phyloP scores from a whole-genome alignment of 2,113 vertebrate genomes.

The Pterocles orientalis region DNA sequence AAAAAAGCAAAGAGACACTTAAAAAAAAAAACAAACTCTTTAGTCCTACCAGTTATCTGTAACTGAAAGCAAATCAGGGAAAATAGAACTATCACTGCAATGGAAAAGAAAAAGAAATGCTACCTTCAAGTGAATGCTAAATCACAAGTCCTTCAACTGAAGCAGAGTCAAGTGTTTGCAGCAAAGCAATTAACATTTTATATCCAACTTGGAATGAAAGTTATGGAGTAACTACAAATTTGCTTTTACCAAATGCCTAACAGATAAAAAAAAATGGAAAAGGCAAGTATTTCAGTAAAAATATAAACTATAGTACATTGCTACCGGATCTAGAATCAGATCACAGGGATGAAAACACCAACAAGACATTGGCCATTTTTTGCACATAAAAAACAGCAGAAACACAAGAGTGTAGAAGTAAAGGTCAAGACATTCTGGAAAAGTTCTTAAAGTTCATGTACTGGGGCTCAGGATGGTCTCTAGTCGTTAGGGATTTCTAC shows the following conservation, averaged over 20 bases:
- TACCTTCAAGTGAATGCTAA: background rate
- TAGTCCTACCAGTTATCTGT: background rate
- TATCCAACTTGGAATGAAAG: background rate
- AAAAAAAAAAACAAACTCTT: background rate
- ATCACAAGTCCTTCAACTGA: background rate
- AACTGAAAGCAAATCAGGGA: background rate
- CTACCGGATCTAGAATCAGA: background rate
- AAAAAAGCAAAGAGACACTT: background rate
- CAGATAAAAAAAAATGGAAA: background rate
- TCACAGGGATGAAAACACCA: background rate
- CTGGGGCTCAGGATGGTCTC: background rate
- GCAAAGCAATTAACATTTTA: background rate
- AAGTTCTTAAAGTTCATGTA: background rate
- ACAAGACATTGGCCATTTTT: background rate
- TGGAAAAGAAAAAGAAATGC: background rate
- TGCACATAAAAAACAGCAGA: background rate
- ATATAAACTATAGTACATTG: background rate
- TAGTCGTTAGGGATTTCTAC: fast-evolving
- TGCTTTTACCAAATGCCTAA: background rate
- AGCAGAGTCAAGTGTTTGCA: background rate
- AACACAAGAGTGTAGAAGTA: background rate
- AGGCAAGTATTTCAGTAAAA: background rate
- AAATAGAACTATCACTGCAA: background rate
- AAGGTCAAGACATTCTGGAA: background rate
- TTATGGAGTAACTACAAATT: background rate